A percentile compares a stretch with the other conserved stretches of the same genome.
These are phyloP conservation scores for Gorilla gorilla DNA, from an alignment of 2,113 vertebrate species.

Conservation along the genomic window DNA sequence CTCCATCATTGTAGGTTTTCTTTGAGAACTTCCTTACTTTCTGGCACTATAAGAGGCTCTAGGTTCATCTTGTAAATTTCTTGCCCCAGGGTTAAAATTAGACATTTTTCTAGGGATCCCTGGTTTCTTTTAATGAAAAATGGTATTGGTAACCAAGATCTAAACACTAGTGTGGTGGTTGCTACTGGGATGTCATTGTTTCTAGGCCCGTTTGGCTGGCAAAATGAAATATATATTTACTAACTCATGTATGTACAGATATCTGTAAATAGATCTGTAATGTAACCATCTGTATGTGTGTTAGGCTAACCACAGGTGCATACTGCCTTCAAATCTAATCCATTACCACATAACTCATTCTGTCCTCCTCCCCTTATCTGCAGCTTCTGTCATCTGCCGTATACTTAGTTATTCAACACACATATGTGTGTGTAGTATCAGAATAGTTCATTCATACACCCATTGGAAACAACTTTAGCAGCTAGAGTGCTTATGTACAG, in stretches of 20 bases:
- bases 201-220: neutral
- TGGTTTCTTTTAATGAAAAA: neutral
- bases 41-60: neutral
- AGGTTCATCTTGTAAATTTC: neutral
- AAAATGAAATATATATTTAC: neutral
- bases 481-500: neutral
- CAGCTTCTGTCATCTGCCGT: neutral
- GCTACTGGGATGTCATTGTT: neutral
- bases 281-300: neutral
- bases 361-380: neutral
- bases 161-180: neutral
- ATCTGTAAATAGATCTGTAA: neutral
- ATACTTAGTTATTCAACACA: neutral
- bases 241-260: rapidly evolving
- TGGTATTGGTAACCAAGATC: neutral
- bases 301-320: neutral
- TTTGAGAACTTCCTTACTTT: neutral
- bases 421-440: neutral
- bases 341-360: neutral
- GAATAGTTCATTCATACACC: neutral
- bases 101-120: neutral
- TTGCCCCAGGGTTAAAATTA: neutral
- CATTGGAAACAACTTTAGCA: neutral
- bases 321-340: neutral
- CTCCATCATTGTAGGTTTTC: neutral